These are phyloP conservation scores for Turritopsis dohrnii DNA, from an alignment of 30 jellyfish, hydroid and myxozoan genomes.

Conservation along the genomic window DNA sequence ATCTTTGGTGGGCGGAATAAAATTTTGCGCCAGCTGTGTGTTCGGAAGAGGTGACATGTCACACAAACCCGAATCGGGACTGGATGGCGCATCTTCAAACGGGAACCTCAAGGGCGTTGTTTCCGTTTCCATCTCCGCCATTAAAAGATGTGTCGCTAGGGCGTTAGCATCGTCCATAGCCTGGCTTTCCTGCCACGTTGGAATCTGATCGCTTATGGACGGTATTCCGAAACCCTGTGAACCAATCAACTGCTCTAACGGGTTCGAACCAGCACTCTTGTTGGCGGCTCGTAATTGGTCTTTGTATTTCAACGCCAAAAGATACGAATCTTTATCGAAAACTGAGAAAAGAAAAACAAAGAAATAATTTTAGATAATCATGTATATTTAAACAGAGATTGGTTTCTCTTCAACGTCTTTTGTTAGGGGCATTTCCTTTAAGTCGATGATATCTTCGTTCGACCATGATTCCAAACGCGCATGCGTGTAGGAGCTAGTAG, in stretches of 20 bases:
- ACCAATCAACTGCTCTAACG: neutral
- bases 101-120: slow-evolving; percentile 6
- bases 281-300: neutral
- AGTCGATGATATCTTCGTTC: too few species aligned
- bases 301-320: neutral
- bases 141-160: neutral
- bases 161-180: slow-evolving; percentile 18
- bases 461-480: too few species aligned
- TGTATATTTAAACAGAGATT: too few species aligned
- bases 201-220: neutral
- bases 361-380: neutral
- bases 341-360: neutral
- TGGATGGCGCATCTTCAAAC: slow-evolving; percentile 6
- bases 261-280: neutral
- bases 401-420: too few species aligned
- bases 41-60: neutral
- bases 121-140: slow-evolving; percentile 13
- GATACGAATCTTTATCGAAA: slow-evolving; percentile 9
- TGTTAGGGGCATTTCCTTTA: too few species aligned
- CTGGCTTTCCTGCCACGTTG: slow-evolving; percentile 14
- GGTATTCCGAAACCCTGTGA: slow-evolving; percentile 5
- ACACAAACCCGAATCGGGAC: neutral
- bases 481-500: too few species aligned
- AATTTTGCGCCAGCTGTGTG: neutral
- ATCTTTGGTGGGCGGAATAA: neutral